phyloP scores from a whole-genome alignment of 2,113 vertebrate genomes.

The Sinocyclocheilus grahami region DNA sequence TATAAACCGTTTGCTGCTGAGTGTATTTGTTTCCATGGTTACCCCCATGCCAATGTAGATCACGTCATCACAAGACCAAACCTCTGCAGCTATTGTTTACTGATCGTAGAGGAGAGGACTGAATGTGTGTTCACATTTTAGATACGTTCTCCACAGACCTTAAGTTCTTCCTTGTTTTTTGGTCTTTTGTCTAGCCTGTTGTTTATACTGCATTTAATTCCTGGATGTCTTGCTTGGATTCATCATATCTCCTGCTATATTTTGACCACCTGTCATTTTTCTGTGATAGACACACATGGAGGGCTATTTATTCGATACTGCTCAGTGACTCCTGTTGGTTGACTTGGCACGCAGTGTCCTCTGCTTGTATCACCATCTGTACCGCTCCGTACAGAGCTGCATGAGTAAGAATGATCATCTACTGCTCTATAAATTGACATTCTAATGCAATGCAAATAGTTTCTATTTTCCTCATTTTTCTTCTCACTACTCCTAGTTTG shows the following conservation, averaged over 20 bases:
- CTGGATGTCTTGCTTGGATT: conserved; percentile 28
- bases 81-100: conserved; percentile 51
- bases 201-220: neutral
- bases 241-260: conserved; percentile 3
- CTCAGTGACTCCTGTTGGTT: conserved; percentile 35
- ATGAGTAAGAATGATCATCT: conserved; percentile 20
- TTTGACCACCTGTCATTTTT: conserved; percentile 36
- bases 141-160: neutral
- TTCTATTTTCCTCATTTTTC: neutral
- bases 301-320: conserved; percentile 2
- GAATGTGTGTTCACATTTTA: conserved; percentile 4
- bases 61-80: conserved; percentile 47
- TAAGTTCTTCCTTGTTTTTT: neutral
- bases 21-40: conserved; percentile 48
- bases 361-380: conserved; percentile 36
- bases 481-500: conserved; percentile 28
- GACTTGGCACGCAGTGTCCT: conserved; percentile 26
- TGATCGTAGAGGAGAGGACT: conserved; percentile 24
- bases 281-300: conserved; percentile 32
- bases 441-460: neutral
- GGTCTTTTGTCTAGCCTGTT: neutral
- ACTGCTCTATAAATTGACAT: neutral
- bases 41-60: conserved; percentile 48
- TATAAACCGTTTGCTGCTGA: conserved; percentile 42
- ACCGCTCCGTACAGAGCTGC: conserved; percentile 7